Evolutionary conservation across 2,113 vertebrate genomes (phyloP).

Genomic region (Lagenorhynchus albirostris): DNA sequence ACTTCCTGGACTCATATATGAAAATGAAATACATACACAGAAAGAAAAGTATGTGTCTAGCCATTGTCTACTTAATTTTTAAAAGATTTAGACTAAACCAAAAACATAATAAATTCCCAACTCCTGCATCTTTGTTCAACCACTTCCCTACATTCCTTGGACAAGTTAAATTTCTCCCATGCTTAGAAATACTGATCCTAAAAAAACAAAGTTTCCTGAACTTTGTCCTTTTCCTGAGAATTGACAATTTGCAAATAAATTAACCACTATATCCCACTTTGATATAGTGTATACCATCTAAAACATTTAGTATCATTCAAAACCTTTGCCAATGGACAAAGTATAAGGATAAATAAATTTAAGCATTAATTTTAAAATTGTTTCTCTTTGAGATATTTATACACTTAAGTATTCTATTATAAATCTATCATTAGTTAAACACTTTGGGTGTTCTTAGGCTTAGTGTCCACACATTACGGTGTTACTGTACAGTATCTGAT

Average conservation of each 20-base stretch:
- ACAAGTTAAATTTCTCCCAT: slow-evolving; percentile 9
- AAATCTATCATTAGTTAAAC: not conserved
- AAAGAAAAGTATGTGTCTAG: not conserved
- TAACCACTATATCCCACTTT: not conserved
- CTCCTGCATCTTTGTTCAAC: not conserved
- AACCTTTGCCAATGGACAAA: not conserved
- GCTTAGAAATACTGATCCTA: slow-evolving; percentile 19
- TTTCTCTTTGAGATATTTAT: not conserved
- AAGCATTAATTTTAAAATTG: not conserved
- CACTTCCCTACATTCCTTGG: not conserved
- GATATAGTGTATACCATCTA: not conserved
- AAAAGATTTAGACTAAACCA: slow-evolving; percentile 1
- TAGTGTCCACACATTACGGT: not conserved
- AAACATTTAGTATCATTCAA: not conserved
- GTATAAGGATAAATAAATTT: not conserved
- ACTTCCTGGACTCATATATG: not conserved
- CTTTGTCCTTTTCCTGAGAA: not conserved
- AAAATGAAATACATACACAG: not conserved
- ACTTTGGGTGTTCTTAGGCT: not conserved
- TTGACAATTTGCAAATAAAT: slow-evolving; percentile 10
- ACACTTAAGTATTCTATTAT: not conserved
- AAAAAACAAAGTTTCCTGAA: slow-evolving; percentile 23
- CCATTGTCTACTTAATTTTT: not conserved
- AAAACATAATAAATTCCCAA: slow-evolving; percentile 6
- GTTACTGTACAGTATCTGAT: not conserved